Conservation (phyloP, 2,113 vertebrate genomes). For the Elaphurus davidianus region DNA sequence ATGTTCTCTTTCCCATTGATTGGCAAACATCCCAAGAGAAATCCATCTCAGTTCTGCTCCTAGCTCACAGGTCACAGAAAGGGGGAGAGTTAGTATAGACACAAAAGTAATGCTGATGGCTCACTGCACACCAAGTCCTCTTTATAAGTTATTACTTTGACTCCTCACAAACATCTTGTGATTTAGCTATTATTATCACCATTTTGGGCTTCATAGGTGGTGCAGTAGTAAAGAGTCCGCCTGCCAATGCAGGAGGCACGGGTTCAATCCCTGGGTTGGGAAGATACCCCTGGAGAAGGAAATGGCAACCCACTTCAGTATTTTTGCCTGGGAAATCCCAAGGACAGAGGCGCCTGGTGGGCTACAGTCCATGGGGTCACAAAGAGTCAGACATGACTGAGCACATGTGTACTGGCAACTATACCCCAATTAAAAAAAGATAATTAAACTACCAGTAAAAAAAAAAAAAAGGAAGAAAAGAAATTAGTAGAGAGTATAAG, state of each 20-base stretch:
- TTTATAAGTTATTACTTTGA: background rate
- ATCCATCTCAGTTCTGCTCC: background rate
- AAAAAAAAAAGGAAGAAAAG: background rate
- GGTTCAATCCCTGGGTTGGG: background rate
- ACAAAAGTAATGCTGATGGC: background rate
- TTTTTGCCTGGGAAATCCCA: background rate
- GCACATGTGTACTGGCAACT: background rate
- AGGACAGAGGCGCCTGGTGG: background rate
- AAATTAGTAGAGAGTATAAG: background rate
- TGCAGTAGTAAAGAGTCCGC: background rate
- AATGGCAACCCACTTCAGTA: background rate
- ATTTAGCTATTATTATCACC: background rate
- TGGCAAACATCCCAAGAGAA: background rate
- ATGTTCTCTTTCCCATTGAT: background rate
- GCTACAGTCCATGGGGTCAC: background rate
- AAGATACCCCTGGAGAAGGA: background rate
- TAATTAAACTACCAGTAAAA: background rate
- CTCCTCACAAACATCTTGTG: background rate
- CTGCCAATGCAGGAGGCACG: background rate
- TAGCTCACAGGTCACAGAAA: background rate
- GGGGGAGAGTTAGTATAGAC: background rate
- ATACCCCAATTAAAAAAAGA: background rate
- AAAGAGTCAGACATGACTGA: background rate
- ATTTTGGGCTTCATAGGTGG: background rate
- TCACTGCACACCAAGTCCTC: background rate